A percentile compares a stretch with the other conserved stretches of the same genome.
Evolutionary conservation across 2,888 invertebrate genomes (phyloP).

Genomic region (Aphodius granarius): DNA sequence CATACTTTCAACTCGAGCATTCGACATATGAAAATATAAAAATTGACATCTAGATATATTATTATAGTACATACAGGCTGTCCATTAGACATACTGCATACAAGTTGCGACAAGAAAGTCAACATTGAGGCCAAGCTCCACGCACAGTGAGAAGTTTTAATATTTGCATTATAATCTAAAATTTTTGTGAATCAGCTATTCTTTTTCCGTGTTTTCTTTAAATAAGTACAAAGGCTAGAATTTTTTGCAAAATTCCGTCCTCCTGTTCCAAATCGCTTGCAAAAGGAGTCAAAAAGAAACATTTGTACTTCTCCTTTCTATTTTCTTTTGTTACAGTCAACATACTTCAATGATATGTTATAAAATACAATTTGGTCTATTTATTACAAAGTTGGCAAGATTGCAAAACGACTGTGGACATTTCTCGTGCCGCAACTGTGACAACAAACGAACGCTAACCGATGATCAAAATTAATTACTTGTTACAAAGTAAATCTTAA

Average conservation of each 20-base stretch:
- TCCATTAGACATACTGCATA: not conserved
- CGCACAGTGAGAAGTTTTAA: not conserved
- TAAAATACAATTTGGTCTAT: constrained; percentile 14
- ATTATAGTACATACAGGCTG: constrained; percentile 15
- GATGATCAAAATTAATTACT: not conserved
- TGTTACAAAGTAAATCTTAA: not conserved
- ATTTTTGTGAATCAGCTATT: not conserved
- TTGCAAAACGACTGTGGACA: not conserved
- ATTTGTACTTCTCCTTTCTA: not conserved
- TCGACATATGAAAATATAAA: constrained; percentile 28
- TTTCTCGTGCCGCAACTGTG: no score
- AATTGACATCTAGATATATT: constrained; percentile 27
- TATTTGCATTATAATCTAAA: not conserved
- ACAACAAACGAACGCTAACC: no score
- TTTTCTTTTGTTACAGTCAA: constrained; percentile 20
- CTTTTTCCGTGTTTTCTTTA: not conserved
- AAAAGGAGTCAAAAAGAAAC: not conserved
- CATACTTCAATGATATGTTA: constrained; percentile 2
- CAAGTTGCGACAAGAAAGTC: constrained; percentile 24
- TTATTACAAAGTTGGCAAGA: not conserved
- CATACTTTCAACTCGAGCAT: constrained; percentile 10
- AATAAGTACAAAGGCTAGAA: not conserved
- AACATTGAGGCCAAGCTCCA: not conserved
- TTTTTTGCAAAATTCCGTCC: not conserved
- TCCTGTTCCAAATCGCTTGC: not conserved